Conservation (phyloP, 1,140 invertebrate genomes). For the Heliconius eleuchia region DNA sequence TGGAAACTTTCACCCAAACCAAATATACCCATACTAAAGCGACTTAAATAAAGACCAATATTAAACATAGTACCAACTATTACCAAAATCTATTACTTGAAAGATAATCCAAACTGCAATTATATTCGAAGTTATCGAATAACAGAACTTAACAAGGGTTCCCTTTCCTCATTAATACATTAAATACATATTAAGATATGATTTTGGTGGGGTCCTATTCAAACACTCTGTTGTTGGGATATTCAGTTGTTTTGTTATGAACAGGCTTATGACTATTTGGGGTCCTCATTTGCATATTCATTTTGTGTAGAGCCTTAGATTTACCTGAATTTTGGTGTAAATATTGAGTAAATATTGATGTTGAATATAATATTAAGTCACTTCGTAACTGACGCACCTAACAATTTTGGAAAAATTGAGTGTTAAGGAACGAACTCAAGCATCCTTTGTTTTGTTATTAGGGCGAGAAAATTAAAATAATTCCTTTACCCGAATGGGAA, state of each 20-base stretch:
- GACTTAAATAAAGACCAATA: neutral
- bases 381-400: no score
- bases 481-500: no score
- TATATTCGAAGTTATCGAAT: slow-evolving; percentile 3
- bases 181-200: slow-evolving; percentile 15
- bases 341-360: neutral
- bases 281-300: neutral
- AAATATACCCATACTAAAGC: neutral
- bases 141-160: neutral
- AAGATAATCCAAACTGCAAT: slow-evolving; percentile 11
- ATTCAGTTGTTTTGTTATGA: slow-evolving; percentile 6
- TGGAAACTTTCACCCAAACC: neutral
- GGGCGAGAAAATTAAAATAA: no score
- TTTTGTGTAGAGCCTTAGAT: neutral
- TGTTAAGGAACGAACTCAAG: no score
- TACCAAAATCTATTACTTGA: slow-evolving; percentile 39
- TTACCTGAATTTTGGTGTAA: slow-evolving; percentile 11
- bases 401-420: no score
- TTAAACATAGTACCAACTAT: neutral
- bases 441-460: no score
- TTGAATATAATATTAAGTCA: no score
- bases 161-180: slow-evolving; percentile 9
- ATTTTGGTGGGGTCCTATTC: slow-evolving; percentile 6
- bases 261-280: slow-evolving; percentile 13
- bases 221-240: neutral